Base-by-base conservation (phyloP, 2,113 vertebrate genomes). In the Aspidoscelis tigris region DNA sequence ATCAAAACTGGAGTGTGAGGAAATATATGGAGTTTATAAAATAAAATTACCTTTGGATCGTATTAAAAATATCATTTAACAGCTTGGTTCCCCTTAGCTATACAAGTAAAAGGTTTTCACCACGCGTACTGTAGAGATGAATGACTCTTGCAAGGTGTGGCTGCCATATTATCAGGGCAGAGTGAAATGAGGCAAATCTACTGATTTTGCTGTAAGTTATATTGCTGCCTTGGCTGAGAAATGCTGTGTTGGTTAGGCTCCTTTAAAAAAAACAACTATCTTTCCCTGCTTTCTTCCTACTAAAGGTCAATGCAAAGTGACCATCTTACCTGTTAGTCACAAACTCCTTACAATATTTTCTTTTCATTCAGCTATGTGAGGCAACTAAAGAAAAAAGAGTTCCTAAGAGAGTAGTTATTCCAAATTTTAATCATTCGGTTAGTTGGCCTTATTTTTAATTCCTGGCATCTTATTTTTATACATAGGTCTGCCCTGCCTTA, bases 61-160 rank as follows among this genome's bases (percentile, higher is more conserved):
- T 2, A 24, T 43, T 64, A 18, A 78, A 24, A 12, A 44, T 82
- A 61, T 50, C 2, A 33, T 58, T 55, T 69, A n/a, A n/a, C 58
- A 0, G 1, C 24, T 5, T 0, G 0, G 0, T 16, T 58, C 24
- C 24, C 33, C 58, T 71, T 4, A 16, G 26, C 50, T 1, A 39
- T 61, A 43, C 58, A 10, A n/a, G 1, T 0, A 61, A 1, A 1
- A 80, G 0, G 0, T 64, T 7, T 1, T 0, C 77, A 24, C 55
- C 0, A 43, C n/a, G 21, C 9, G 12, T 21, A 1, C 24, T 43
- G 0, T 41, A 0, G n/a, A 5, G 68, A 9, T 3, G 53, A 1
- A 22, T 65, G 9, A 2, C 1, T 74, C 44, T 81, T 81, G 65
- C 68, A 64, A 47, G 81, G 33, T 75, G 5, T 50, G 0, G 0